Percentiles rank a stretch among this genome's conserved stretches.
phyloP scores from a whole-genome alignment of 2,113 vertebrate genomes.

The Aptenodytes patagonicus region DNA sequence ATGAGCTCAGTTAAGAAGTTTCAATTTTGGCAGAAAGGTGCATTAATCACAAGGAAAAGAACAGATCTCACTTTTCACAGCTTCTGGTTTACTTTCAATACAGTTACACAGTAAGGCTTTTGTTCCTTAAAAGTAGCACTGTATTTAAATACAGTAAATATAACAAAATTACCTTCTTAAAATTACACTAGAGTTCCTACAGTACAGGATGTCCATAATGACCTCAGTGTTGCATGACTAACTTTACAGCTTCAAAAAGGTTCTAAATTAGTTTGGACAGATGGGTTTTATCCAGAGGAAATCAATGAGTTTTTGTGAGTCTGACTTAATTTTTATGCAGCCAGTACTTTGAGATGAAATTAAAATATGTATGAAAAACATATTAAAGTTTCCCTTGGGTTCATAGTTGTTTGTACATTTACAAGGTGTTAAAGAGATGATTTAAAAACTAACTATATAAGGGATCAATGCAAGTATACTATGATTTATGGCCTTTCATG shows the following conservation, averaged over 20 bases:
- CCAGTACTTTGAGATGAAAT: conserved; percentile 85
- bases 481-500: conserved; percentile 90
- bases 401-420: conserved; percentile 81
- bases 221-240: conserved; percentile 82
- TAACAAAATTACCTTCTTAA: conserved; percentile 83
- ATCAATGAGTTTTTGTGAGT: conserved; percentile 91
- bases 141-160: conserved; percentile 89
- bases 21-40: conserved; percentile 84
- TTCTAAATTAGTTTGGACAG: conserved; percentile 86
- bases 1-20: conserved; percentile 82
- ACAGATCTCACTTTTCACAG: conserved; percentile 85
- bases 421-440: conserved; percentile 83
- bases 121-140: conserved; percentile 80
- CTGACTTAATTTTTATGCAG: conserved; percentile 84
- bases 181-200: conserved; percentile 80
- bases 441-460: conserved; percentile 80
- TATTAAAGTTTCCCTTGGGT: conserved; percentile 84
- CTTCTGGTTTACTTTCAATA: conserved; percentile 82
- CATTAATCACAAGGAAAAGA: conserved; percentile 86
- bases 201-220: conserved; percentile 78
- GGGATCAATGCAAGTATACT: conserved; percentile 77
- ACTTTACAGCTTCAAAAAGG: conserved; percentile 77
- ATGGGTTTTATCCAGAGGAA: conserved; percentile 85
- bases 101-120: conserved; percentile 81
- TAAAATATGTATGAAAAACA: conserved; percentile 95